These are phyloP conservation scores for Anomalospiza imberbis DNA, from an alignment of 2,797 vertebrate species.

Conservation along the genomic window DNA sequence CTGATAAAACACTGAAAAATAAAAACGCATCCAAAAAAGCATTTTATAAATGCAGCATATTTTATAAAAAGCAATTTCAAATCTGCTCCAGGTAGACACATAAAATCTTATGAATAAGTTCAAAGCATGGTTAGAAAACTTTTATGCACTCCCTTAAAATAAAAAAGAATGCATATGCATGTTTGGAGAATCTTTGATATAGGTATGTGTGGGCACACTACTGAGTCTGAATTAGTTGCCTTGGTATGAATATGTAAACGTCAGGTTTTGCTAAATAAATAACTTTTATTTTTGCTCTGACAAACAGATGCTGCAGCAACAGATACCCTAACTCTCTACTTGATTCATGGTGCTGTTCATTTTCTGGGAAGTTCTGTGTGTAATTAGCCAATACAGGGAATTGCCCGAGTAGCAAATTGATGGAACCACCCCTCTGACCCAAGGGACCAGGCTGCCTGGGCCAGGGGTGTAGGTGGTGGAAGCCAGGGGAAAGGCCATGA, in stretches of 20 bases:
- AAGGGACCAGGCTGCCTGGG: no score
- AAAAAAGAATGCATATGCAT: constrained; percentile 32
- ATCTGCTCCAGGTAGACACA: constrained; percentile 69
- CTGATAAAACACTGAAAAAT: constrained; percentile 54
- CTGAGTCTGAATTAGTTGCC: not conserved
- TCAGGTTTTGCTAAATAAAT: constrained; percentile 24
- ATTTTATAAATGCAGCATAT: constrained; percentile 69
- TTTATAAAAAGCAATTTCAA: constrained; percentile 62
- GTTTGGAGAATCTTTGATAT: constrained; percentile 55
- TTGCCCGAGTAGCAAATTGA: not conserved
- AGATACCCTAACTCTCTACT: not conserved
- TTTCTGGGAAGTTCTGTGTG: not conserved
- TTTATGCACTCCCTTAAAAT: constrained; percentile 51
- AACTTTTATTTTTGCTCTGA: constrained; percentile 8
- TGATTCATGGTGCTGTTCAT: not conserved
- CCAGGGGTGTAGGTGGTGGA: rapidly evolving
- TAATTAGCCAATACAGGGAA: not conserved
- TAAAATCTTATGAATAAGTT: constrained; percentile 73
- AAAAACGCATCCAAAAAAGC: constrained; percentile 64
- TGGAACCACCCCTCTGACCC: not conserved
- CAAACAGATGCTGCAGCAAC: constrained; percentile 19
- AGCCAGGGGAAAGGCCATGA: not conserved
- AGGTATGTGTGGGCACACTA: not conserved
- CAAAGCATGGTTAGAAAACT: constrained; percentile 63
- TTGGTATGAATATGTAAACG: constrained; percentile 1